Evolutionary conservation across 2,113 vertebrate species (phyloP).

Genomic region (Gymnobelideus leadbeateri): DNA sequence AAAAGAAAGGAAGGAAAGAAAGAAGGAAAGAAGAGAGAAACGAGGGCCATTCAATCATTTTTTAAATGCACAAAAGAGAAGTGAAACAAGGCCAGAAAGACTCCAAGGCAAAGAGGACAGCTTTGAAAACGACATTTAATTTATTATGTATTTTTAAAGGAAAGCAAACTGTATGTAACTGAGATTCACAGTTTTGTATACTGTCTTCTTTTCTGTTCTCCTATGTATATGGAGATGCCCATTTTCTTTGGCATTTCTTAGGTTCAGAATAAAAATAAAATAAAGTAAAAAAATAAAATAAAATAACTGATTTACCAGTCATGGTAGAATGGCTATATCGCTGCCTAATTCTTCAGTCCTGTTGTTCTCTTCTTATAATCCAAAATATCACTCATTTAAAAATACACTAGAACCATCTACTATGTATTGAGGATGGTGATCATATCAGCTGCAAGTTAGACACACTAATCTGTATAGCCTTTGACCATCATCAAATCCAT

Average conservation of each 20-base stretch:
- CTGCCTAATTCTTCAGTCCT: neutral
- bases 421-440: neutral
- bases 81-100: neutral
- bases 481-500: slow-evolving; percentile 52
- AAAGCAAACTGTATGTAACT: neutral
- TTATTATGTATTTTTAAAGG: neutral
- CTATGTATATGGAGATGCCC: neutral
- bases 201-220: neutral
- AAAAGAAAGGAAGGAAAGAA: neutral
- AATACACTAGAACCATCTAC: neutral
- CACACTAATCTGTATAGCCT: slow-evolving; percentile 48
- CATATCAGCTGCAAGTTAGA: slow-evolving; percentile 37
- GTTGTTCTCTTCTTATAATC: neutral
- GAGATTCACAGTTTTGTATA: neutral
- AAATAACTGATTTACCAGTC: neutral
- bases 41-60: neutral
- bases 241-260: neutral
- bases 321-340: neutral
- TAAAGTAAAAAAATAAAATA: neutral
- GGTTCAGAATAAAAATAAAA: neutral
- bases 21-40: neutral
- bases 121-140: neutral
- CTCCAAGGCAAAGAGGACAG: neutral
- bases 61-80: neutral
- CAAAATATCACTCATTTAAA: neutral